Conservation (phyloP, 2,888 invertebrate genomes). For the Cinara cedri region DNA sequence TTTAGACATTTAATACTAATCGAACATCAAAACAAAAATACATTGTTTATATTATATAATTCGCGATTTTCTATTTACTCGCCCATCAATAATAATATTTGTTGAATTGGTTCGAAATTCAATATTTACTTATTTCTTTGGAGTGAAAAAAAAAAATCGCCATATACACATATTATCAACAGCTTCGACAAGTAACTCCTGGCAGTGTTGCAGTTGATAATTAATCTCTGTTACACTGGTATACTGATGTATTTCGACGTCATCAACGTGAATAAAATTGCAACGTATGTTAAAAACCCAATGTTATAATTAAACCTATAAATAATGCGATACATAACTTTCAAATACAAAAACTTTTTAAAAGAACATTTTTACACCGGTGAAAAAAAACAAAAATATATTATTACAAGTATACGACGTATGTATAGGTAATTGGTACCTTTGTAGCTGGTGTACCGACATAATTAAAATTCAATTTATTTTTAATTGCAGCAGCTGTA, state of each 20-base stretch:
- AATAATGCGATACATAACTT: background rate
- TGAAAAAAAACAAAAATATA: background rate
- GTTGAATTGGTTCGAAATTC: background rate
- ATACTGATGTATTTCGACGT: background rate
- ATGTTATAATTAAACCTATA: background rate
- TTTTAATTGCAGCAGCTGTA: too few species aligned
- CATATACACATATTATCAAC: background rate
- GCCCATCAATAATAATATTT: too few species aligned
- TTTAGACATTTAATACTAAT: too few species aligned
- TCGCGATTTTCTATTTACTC: too few species aligned
- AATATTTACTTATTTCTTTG: too few species aligned
- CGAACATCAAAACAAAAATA: too few species aligned
- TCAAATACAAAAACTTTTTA: background rate
- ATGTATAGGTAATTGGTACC: too few species aligned
- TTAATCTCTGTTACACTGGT: background rate
- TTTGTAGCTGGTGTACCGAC: too few species aligned
- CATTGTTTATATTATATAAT: too few species aligned
- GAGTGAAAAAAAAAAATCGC: background rate
- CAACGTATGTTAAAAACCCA: constrained; percentile 9
- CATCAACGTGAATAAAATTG: background rate
- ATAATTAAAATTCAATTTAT: too few species aligned
- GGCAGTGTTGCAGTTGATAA: background rate
- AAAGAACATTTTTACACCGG: background rate
- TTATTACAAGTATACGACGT: background rate
- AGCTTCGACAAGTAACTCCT: background rate